Conservation (phyloP, 2,797 vertebrate genomes). For the Gymnothorax javanicus region DNA sequence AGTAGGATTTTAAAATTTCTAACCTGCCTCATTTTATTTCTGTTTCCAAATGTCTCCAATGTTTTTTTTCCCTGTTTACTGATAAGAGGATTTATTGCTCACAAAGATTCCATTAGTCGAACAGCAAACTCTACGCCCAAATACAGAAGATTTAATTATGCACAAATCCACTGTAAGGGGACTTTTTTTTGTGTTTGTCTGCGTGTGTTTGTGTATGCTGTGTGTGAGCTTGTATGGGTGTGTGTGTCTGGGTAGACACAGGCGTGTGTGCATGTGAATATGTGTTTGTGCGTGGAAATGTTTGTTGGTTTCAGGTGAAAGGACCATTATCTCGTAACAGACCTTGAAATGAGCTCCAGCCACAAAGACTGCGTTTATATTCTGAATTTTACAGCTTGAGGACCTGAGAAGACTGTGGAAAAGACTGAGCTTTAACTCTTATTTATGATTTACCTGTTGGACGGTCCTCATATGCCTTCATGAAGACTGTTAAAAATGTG, state of each 20-base stretch:
- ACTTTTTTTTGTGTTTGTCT: background rate
- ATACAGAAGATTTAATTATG: slow-evolving; percentile 10
- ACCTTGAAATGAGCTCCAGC: too few species aligned
- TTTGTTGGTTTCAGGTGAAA: too few species aligned
- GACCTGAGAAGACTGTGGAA: too few species aligned
- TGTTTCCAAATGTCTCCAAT: background rate
- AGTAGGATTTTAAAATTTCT: background rate
- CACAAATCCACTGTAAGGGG: background rate
- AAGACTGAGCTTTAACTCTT: too few species aligned
- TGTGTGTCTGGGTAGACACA: background rate
- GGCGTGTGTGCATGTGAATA: background rate
- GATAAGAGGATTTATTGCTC: background rate
- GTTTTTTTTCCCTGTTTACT: background rate
- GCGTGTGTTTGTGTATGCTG: background rate
- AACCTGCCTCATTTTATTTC: background rate
- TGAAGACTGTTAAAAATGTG: too few species aligned
- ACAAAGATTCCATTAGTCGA: slow-evolving; percentile 2
- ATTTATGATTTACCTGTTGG: too few species aligned
- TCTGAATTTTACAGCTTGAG: too few species aligned
- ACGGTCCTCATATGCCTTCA: too few species aligned
- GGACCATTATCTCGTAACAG: too few species aligned
- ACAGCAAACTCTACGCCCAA: background rate
- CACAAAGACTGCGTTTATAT: too few species aligned
- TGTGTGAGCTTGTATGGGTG: background rate
- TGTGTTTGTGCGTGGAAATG: background rate